phyloP scores from a whole-genome alignment of 1,140 invertebrate species.

The Diorhabda elongata region DNA sequence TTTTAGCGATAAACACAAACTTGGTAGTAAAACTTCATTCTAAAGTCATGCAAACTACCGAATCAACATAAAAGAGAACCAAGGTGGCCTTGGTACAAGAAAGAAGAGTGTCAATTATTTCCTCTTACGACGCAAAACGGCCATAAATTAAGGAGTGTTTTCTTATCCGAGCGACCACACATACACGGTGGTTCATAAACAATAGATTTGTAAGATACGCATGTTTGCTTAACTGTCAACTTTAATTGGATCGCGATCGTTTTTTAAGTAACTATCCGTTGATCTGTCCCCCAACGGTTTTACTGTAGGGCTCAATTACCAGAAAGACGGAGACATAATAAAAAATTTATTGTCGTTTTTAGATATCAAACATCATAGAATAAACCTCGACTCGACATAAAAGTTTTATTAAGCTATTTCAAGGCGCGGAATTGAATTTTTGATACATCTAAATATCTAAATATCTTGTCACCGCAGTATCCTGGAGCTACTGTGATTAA shows the following conservation, averaged over 20 bases:
- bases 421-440: too few relatives aligned
- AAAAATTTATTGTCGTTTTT: too few relatives aligned
- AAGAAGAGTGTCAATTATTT: slow-evolving; percentile 18
- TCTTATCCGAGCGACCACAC: slow-evolving; percentile 1
- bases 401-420: too few relatives aligned
- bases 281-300: slow-evolving; percentile 14
- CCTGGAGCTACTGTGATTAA: too few relatives aligned
- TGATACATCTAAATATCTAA: too few relatives aligned
- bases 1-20: not conserved
- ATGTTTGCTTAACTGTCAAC: slow-evolving; percentile 15
- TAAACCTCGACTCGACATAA: too few relatives aligned
- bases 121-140: not conserved
- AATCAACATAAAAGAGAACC: slow-evolving; percentile 10
- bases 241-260: slow-evolving; percentile 18
- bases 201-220: slow-evolving; percentile 8
- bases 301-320: slow-evolving; percentile 16
- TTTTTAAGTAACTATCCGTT: slow-evolving; percentile 8
- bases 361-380: too few relatives aligned
- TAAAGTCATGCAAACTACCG: slow-evolving; percentile 4
- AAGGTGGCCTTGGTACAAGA: slow-evolving; percentile 11
- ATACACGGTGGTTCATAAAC: slow-evolving; percentile 5
- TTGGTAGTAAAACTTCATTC: not conserved
- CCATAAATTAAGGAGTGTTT: slow-evolving; percentile 18
- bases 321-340: not conserved
- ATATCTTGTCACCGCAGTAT: too few relatives aligned